A percentile compares a stretch with the other conserved stretches of the same genome.
Conservation (phyloP, 2,113 vertebrate species). For the Chamaetylas fuelleborni region DNA sequence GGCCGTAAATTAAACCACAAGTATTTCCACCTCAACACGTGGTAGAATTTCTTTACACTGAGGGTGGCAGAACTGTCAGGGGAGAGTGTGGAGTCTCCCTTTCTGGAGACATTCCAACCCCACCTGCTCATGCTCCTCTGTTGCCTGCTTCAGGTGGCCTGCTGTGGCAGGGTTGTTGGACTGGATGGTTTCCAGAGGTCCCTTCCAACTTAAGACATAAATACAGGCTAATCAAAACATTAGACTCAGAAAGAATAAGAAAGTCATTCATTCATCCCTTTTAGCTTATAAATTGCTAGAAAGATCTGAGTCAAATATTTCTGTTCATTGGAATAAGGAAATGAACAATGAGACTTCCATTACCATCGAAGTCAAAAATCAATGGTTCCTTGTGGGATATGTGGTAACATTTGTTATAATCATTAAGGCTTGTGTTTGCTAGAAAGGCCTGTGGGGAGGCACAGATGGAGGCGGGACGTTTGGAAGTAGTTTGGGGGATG, state of each 20-base stretch:
- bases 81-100: accelerated
- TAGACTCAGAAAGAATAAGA: neutral
- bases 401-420: too few relatives aligned
- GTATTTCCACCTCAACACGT: neutral
- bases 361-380: neutral
- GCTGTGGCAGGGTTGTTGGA: accelerated
- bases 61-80: neutral
- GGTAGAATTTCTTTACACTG: neutral
- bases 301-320: neutral
- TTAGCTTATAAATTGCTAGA: neutral
- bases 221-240: neutral
- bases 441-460: too few relatives aligned
- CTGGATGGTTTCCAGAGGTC: neutral
- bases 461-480: too few relatives aligned
- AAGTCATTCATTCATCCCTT: neutral
- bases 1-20: neutral
- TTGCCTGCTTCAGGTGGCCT: neutral
- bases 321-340: neutral
- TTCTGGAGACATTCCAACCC: neutral
- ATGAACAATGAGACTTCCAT: neutral
- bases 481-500: too few relatives aligned
- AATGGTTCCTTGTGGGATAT: neutral
- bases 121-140: neutral
- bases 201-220: neutral
- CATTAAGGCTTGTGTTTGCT: too few relatives aligned